Evolutionary conservation across 1,140 invertebrate genomes (phyloP).

Genomic region (Conus ventricosus): DNA sequence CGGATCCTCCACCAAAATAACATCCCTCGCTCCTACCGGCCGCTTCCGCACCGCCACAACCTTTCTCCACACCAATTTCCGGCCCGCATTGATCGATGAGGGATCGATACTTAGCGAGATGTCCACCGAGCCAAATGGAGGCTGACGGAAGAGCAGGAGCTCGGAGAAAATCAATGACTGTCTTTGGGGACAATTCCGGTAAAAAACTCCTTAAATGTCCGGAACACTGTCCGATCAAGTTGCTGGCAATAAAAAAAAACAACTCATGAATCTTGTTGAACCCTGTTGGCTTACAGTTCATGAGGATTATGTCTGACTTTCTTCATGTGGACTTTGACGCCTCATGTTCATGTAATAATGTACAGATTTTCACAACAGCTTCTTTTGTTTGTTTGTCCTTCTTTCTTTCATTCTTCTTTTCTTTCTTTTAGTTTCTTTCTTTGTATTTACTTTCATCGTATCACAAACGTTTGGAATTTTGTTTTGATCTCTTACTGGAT

Average conservation of each 20-base stretch:
- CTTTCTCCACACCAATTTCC: slow-evolving; percentile 15
- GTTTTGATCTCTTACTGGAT: too few relatives aligned
- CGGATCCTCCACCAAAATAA: background rate
- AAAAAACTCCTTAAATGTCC: background rate
- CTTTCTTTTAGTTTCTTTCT: too few relatives aligned
- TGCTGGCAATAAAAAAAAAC: background rate
- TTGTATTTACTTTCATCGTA: too few relatives aligned
- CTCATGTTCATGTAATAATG: too few relatives aligned
- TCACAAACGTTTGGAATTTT: too few relatives aligned
- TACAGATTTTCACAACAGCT: too few relatives aligned
- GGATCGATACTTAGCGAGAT: slow-evolving; percentile 1
- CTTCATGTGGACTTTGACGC: too few relatives aligned
- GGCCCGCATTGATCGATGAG: background rate
- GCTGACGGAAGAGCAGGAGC: background rate
- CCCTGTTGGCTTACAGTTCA: too few relatives aligned
- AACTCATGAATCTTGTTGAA: too few relatives aligned
- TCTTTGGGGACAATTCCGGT: background rate
- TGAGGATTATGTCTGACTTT: too few relatives aligned
- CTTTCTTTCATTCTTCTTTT: too few relatives aligned
- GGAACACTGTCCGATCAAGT: background rate
- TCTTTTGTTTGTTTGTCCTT: too few relatives aligned
- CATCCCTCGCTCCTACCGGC: background rate
- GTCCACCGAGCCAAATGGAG: background rate
- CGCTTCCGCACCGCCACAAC: background rate
- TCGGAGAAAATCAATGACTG: background rate